Conservation (phyloP, 1,140 invertebrate genomes). For the Bradynema listronoti region DNA sequence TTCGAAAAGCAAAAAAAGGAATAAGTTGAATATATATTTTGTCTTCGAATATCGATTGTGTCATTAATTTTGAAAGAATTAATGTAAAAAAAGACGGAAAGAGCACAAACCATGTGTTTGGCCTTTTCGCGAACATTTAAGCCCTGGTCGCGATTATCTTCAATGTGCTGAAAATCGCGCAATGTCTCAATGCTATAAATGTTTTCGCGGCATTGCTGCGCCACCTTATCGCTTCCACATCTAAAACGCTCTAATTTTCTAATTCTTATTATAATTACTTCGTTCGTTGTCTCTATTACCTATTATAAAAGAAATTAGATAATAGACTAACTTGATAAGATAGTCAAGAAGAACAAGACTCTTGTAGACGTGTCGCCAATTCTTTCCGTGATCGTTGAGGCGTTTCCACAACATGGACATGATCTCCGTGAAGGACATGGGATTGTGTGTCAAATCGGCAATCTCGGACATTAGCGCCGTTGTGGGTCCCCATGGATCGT, state of each 20-base stretch:
- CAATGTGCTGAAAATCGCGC: conserved; percentile 86
- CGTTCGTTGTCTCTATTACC: neutral
- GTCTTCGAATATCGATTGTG: too few species aligned
- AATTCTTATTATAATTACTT: neutral
- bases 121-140: conserved; percentile 96
- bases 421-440: conserved; percentile 96
- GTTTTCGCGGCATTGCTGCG: conserved; percentile 69
- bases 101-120: conserved; percentile 91
- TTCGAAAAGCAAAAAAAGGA: too few species aligned
- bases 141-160: conserved; percentile 97
- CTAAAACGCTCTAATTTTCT: too few species aligned
- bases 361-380: conserved; percentile 88
- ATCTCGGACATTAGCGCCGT: conserved; percentile 98
- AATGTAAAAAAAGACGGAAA: too few species aligned
- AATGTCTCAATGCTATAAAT: conserved; percentile 97
- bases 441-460: conserved; percentile 96
- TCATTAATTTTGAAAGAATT: too few species aligned
- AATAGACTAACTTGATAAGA: conserved; percentile 43
- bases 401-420: conserved; percentile 99
- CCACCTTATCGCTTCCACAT: conserved; percentile 57
- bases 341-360: conserved; percentile 80
- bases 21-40: too few species aligned
- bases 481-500: conserved; percentile 93
- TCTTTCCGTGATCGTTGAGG: conserved; percentile 93
- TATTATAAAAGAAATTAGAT: neutral